Conservation (phyloP, 2,797 vertebrate species). For the Siniperca scherzeri region DNA sequence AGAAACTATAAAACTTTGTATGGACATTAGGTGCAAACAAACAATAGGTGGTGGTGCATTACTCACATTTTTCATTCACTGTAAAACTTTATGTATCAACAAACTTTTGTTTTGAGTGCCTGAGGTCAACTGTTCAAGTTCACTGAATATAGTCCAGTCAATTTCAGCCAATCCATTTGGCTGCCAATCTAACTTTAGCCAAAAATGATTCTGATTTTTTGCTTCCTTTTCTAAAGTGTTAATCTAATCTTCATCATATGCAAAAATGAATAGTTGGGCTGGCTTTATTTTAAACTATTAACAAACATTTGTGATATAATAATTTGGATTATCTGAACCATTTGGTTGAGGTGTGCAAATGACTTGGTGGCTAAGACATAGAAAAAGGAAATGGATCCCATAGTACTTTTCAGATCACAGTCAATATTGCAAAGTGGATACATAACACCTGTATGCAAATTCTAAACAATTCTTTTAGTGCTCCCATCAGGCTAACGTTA, state of each 20-base stretch:
- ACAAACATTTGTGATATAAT: not conserved
- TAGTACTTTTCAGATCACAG: not conserved
- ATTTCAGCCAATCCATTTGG: conserved; percentile 24
- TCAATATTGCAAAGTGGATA: not conserved
- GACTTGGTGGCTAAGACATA: not conserved
- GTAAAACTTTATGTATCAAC: conserved; percentile 7
- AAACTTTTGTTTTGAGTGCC: conserved; percentile 9
- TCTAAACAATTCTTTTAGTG: not conserved
- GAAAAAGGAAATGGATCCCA: not conserved
- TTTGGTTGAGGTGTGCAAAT: conserved; percentile 3
- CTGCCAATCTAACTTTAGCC: conserved; percentile 1
- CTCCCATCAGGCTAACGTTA: not conserved
- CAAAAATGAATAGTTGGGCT: not conserved
- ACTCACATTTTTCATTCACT: not conserved
- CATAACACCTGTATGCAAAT: not conserved
- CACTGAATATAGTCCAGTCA: not conserved
- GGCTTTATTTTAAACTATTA: not conserved
- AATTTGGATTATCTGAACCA: not conserved
- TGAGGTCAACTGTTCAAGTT: conserved; percentile 19
- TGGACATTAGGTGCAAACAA: not conserved
- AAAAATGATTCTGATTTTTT: not conserved
- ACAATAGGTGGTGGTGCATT: not conserved
- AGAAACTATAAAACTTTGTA: not conserved
- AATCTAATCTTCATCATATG: not conserved
- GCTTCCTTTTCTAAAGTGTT: not conserved